These are phyloP conservation scores for Corydoras maculifer DNA, from an alignment of 2,113 vertebrate genomes.

Conservation along the genomic window DNA sequence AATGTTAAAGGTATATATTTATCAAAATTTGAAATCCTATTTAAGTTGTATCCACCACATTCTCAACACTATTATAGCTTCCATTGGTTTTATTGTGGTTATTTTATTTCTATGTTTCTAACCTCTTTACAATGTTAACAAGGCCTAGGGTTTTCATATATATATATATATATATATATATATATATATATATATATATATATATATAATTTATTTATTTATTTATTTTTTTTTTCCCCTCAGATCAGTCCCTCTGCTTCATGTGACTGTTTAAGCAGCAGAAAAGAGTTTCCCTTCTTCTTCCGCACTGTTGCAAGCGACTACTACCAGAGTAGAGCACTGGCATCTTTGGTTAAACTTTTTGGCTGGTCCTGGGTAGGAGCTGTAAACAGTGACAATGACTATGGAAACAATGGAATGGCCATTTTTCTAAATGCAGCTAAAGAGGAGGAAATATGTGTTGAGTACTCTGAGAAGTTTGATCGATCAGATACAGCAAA, in stretches of 20 bases:
- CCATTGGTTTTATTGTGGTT: too few species aligned
- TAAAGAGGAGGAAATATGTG: conserved; percentile 58
- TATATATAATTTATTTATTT: too few species aligned
- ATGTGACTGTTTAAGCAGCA: conserved; percentile 63
- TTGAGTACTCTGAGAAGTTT: conserved; percentile 62
- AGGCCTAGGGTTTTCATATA: conserved; percentile 11
- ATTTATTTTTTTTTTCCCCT: conserved; percentile 16
- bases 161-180: too few species aligned
- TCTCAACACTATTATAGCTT: too few species aligned
- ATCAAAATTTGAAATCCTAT: too few species aligned
- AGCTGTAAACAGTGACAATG: conserved; percentile 62
- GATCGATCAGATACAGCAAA: conserved; percentile 54
- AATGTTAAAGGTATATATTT: too few species aligned
- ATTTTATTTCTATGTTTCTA: too few species aligned
- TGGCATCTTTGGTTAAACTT: conserved; percentile 60
- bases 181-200: too few species aligned
- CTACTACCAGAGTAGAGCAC: conserved; percentile 56
- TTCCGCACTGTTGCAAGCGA: conserved; percentile 67
- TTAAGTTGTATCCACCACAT: too few species aligned
- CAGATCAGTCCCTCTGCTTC: conserved; percentile 67
- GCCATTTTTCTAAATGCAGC: conserved; percentile 58
- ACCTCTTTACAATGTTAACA: too few species aligned
- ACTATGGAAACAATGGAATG: conserved; percentile 68
- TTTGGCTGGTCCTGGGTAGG: conserved; percentile 70
- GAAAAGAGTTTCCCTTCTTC: conserved; percentile 57